Conservation (phyloP, 2,888 invertebrate genomes). For the Caenorhabditis zanzibari region DNA sequence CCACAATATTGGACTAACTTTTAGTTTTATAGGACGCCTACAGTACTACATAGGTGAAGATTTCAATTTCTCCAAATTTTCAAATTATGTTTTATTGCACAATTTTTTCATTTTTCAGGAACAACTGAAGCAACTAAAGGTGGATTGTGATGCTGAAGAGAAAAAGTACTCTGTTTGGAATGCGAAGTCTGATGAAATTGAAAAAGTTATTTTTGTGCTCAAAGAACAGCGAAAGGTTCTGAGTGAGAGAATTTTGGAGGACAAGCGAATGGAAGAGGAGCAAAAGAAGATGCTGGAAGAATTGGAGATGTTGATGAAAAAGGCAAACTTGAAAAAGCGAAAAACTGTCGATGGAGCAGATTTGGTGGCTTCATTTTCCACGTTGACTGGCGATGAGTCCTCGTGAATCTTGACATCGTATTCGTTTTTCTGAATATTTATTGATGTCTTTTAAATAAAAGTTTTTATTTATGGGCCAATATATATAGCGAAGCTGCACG, state of each 20-base stretch:
- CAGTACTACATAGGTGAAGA: too few species aligned
- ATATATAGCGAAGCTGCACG: too few species aligned
- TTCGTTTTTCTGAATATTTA: slow-evolving; percentile 5
- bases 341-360: background rate
- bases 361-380: slow-evolving; percentile 42
- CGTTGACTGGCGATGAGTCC: slow-evolving; percentile 31
- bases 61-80: slow-evolving; percentile 19
- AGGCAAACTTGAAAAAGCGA: slow-evolving; percentile 16
- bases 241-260: slow-evolving; percentile 43
- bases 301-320: slow-evolving; percentile 49
- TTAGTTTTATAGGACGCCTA: background rate
- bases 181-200: slow-evolving; percentile 14
- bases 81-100: background rate
- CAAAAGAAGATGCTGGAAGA: slow-evolving; percentile 64
- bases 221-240: slow-evolving; percentile 43
- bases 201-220: slow-evolving; percentile 43
- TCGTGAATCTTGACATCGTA: background rate
- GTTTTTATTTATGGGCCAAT: too few species aligned
- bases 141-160: slow-evolving; percentile 43
- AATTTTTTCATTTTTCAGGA: slow-evolving; percentile 33
- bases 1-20: too few species aligned
- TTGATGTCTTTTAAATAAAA: background rate
- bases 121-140: slow-evolving; percentile 49
- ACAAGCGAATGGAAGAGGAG: slow-evolving; percentile 48
- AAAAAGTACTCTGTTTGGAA: slow-evolving; percentile 19